Evolutionary conservation across 2,888 invertebrate species (phyloP).

Genomic region (Caenorhabditis imperialis): DNA sequence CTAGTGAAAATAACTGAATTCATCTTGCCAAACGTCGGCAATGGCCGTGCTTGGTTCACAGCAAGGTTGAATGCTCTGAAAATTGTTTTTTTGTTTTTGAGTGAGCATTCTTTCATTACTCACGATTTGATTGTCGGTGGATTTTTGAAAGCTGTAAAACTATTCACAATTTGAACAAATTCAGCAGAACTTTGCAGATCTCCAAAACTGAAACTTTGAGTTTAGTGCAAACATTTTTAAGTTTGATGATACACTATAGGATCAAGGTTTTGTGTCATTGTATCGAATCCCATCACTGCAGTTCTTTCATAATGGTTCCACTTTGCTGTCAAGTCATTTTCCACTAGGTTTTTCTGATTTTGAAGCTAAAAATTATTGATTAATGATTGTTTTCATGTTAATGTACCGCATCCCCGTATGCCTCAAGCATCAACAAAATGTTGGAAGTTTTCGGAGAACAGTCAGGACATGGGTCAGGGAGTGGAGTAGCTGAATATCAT

Average conservation of each 20-base stretch:
- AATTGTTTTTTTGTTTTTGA: not conserved
- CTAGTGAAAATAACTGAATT: constrained; percentile 42
- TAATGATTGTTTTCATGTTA: not conserved
- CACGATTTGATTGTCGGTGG: constrained; percentile 30
- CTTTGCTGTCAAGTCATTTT: constrained; percentile 8
- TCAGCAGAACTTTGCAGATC: constrained; percentile 28
- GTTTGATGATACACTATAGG: constrained; percentile 13
- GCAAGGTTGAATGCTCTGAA: constrained; percentile 43
- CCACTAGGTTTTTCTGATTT: constrained; percentile 13
- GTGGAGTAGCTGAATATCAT: constrained; percentile 8
- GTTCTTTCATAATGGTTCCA: constrained; percentile 57
- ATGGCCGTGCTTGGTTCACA: constrained; percentile 6
- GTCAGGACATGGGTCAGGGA: constrained; percentile 39
- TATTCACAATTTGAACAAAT: constrained; percentile 10
- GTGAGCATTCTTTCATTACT: not conserved
- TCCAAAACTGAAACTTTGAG: constrained; percentile 24
- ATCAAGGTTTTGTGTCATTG: constrained; percentile 1
- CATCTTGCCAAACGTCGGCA: constrained; percentile 31
- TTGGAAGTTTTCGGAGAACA: constrained; percentile 51
- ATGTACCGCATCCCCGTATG: constrained; percentile 18
- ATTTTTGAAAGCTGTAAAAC: constrained; percentile 1
- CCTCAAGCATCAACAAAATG: constrained; percentile 44
- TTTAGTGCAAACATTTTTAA: not conserved
- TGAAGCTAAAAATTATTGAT: constrained; percentile 9
- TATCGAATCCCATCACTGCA: constrained; percentile 42